Conservation (phyloP, 2,113 vertebrate genomes). For the Neopipo cinnamomea region DNA sequence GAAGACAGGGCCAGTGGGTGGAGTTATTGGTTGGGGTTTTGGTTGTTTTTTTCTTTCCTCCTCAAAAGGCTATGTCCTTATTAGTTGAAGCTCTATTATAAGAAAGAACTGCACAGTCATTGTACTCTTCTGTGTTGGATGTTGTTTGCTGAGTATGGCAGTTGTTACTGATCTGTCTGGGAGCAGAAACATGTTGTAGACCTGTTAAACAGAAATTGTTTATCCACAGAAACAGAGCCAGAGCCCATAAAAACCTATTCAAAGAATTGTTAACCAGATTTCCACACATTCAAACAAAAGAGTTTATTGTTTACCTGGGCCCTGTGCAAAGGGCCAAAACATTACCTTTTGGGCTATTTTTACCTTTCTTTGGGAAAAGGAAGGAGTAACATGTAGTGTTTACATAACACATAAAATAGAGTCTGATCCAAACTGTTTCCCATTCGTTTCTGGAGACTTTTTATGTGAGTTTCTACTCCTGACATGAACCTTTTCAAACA, state of each 20-base stretch:
- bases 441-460: not conserved
- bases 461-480: not conserved
- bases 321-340: not conserved
- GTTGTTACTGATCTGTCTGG: not conserved
- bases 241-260: not conserved
- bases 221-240: not conserved
- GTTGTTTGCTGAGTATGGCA: not conserved
- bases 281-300: not conserved
- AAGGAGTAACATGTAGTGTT: not conserved
- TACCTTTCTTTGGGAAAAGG: not conserved
- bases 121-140: not conserved
- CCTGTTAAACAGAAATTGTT: constrained; percentile 30
- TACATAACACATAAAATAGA: not conserved
- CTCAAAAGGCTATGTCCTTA: not conserved
- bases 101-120: not conserved
- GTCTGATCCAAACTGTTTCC: not conserved
- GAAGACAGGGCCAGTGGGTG: not conserved
- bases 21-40: not conserved
- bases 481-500: not conserved
- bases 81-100: not conserved
- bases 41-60: not conserved
- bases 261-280: not conserved
- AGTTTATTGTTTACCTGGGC: not conserved
- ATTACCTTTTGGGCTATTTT: not conserved
- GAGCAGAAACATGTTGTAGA: not conserved